These are phyloP conservation scores for Acrocephalus scirpaceus DNA, from an alignment of 2,797 vertebrate genomes.

Conservation along the genomic window DNA sequence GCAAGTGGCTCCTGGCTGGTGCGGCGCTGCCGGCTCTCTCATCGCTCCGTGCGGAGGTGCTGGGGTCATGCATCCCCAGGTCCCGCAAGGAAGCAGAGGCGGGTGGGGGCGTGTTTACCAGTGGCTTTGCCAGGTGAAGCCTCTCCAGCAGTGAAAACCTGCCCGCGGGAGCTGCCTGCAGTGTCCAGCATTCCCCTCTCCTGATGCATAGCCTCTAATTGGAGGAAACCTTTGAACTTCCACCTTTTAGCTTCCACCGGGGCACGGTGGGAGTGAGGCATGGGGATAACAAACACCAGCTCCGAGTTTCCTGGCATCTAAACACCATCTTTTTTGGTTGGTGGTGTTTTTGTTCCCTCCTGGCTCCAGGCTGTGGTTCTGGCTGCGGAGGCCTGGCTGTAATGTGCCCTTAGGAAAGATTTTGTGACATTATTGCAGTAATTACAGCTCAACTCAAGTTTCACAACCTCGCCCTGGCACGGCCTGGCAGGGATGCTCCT, in stretches of 20 bases:
- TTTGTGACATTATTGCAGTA: constrained; percentile 51
- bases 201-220: background rate
- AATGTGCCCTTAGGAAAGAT: constrained; percentile 40
- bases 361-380: constrained; percentile 16
- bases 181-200: background rate
- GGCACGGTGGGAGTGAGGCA: background rate
- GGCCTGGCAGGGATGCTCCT: background rate
- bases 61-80: background rate
- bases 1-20: background rate
- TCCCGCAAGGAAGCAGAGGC: background rate
- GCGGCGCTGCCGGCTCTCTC: background rate
- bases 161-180: background rate
- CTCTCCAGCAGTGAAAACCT: background rate
- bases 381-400: background rate
- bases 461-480: constrained; percentile 32
- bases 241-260: background rate
- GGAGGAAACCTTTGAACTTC: background rate
- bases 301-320: background rate
- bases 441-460: constrained; percentile 43
- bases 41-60: background rate
- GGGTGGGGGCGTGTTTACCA: background rate
- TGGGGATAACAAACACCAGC: background rate
- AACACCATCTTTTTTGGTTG: background rate
- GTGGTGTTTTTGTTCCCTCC: background rate
- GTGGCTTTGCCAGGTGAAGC: constrained; percentile 11